Conservation (phyloP, 2,888 invertebrate species). For the Ichneumon xanthorius region DNA sequence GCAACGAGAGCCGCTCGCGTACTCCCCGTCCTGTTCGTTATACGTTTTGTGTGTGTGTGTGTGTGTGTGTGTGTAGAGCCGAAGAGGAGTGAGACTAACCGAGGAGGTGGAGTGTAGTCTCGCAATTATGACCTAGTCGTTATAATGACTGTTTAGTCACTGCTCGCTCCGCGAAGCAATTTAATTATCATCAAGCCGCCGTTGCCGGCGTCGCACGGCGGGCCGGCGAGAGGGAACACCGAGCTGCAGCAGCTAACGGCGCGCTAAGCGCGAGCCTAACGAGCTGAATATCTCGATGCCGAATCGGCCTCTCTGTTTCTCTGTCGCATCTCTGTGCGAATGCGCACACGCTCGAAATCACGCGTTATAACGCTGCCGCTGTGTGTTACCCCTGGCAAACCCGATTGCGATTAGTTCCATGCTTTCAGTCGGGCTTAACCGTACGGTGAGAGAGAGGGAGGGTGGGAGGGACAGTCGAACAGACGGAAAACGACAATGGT, state of each 20-base stretch:
- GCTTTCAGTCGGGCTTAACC: constrained; percentile 47
- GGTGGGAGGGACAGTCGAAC: constrained; percentile 1
- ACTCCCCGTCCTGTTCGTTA: constrained; percentile 72
- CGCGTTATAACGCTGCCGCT: constrained; percentile 37
- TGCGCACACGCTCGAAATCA: constrained; percentile 52
- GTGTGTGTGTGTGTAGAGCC: neutral
- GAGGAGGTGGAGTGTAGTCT: constrained; percentile 67
- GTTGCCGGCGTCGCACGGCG: constrained; percentile 51
- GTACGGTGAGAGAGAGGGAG: neutral
- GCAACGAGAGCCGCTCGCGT: constrained; percentile 50
- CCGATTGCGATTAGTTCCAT: constrained; percentile 46
- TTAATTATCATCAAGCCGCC: constrained; percentile 79
- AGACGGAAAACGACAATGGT: constrained; percentile 31
- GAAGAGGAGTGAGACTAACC: constrained; percentile 10
- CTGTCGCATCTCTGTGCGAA: constrained; percentile 33
- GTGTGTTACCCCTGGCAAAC: neutral
- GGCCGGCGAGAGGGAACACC: constrained; percentile 20
- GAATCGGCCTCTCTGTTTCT: constrained; percentile 60
- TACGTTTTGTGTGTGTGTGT: constrained; percentile 2
- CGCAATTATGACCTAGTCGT: constrained; percentile 81
- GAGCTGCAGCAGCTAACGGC: constrained; percentile 38
- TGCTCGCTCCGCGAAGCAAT: constrained; percentile 79
- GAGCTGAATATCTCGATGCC: constrained; percentile 72
- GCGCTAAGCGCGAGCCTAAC: constrained; percentile 64
- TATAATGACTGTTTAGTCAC: constrained; percentile 82